Base-by-base conservation (phyloP, 1,140 invertebrate species). In the Vanessa tameamea region DNA sequence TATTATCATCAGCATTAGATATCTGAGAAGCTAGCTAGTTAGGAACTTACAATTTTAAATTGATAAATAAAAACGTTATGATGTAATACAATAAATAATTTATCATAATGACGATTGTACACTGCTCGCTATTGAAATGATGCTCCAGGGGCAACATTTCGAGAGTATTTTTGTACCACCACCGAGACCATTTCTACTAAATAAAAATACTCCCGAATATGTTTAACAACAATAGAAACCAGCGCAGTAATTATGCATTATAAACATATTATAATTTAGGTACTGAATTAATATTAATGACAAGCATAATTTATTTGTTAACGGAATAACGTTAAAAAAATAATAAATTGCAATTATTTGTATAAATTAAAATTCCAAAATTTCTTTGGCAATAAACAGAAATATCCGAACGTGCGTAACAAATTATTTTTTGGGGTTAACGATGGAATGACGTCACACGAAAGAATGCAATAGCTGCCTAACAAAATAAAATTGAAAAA, bases 11-110 rank as follows among this genome's bases (percentile, higher is more conserved):
- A 77, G 79, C 81, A 57, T 70, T 65, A 69, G 68, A 66, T 61
- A 66, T 75, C 50, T 87, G 82, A 87, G 85, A 85, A 89, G 85
- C 87, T 90, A 90, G 87, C 86, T 90, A 85, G 84, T 90, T 92
- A 92, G 90, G 90, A 92, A 92, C 90, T 92, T 91, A 89, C 82
- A 87, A 87, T 84, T 89, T 89, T 87, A 89, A 83, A 81, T 81
- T 77, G 85, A 88, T 90, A 90, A 90, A 89, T 89, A 89, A 86
- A 84, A 85, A 64, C 67, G 75, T 86, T 83, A 83, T 78, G 73
- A 83, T 82, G 79, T 82, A 81, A 85, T 85, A 82, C 64, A 78
- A 83, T 85, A 87, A 82, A 78, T 71, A 43, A 59, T 59, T 59
- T 71, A 31, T 31, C 57, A 75, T 59, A 89, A 90, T 89, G 69